phyloP scores from a whole-genome alignment of 2,113 vertebrate species.

The Cyphomyrus plagiostoma region DNA sequence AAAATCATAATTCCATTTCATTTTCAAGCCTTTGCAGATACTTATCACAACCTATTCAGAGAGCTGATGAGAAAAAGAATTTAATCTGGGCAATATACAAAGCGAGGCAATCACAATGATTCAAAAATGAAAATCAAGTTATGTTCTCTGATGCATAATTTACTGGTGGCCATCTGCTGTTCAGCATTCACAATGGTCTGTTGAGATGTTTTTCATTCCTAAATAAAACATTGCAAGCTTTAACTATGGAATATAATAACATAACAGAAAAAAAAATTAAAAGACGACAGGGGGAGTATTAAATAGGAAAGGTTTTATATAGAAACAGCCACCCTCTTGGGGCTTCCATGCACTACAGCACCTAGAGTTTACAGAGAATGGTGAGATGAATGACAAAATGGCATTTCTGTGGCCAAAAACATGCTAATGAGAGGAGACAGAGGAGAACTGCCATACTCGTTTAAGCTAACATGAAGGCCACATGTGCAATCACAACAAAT shows the following conservation, averaged over 20 bases:
- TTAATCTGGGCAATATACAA: background rate
- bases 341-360: background rate
- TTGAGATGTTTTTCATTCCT: background rate
- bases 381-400: background rate
- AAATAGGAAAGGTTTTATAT: background rate
- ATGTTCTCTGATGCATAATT: slow-evolving; percentile 6
- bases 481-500: background rate
- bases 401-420: background rate
- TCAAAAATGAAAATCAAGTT: background rate
- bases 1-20: slow-evolving; percentile 27
- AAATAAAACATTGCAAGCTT: background rate
- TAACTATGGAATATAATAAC: background rate
- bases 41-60: background rate
- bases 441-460: background rate
- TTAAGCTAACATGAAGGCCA: background rate
- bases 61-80: slow-evolving; percentile 16
- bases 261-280: background rate
- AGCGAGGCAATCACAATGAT: slow-evolving; percentile 13
- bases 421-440: background rate
- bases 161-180: slow-evolving; percentile 3
- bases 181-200: background rate
- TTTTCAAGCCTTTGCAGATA: slow-evolving; percentile 10
- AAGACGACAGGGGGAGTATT: background rate
- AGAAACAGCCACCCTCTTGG: background rate
- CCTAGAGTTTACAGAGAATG: background rate